Base-by-base conservation (phyloP, 30 jellyfish, hydroid and myxozoan species). In the Hydractinia echinata region DNA sequence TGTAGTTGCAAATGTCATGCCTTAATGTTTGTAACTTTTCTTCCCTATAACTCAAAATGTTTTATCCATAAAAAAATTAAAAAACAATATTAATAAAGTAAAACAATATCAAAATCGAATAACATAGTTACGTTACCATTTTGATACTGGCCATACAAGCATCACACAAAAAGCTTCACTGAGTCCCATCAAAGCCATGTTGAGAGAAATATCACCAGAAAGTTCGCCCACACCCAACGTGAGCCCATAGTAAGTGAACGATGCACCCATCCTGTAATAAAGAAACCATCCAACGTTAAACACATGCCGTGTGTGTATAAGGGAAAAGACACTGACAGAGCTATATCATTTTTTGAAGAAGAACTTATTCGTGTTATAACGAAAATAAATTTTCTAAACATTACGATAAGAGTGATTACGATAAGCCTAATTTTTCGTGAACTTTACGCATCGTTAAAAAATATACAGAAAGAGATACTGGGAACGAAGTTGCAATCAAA, bases 151-250 rank as follows among this genome's bases (percentile, higher is more conserved):
- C 68, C 48, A 16, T 19, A 83, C 88, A 13, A 73, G 10, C 14
- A 76, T 58, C 53, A 61, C 81, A 53, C 54, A 61, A 18, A 72
- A 8, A 44, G 61, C 9, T 67, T 83, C 91, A 39, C 74, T 79
- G 5, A 83, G 8, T 9, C 91, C 91, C 85, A 83, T 67, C 7
- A 83, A 56, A 4, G 69, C 18, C 82, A 73, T 51, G 62, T 83
- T 83, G 68, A 83, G 13, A n/a, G 85, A 15, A 6, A 76, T 56
- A 51, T 77, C 87, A 8, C 95, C 95, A 51, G 92, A 78, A 15
- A 85, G 61, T 79, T 49, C 55, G 7, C 91, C 83, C n/a, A 85
- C 94, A 55, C 95, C 94, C 30, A 85, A 83, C 20, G 95, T 79
- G 18, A 85, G 51, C 3, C 91, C 95, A 79, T 85, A 85, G 55